Base-by-base conservation (phyloP, 2,888 invertebrate genomes). In the Lagria hirta region DNA sequence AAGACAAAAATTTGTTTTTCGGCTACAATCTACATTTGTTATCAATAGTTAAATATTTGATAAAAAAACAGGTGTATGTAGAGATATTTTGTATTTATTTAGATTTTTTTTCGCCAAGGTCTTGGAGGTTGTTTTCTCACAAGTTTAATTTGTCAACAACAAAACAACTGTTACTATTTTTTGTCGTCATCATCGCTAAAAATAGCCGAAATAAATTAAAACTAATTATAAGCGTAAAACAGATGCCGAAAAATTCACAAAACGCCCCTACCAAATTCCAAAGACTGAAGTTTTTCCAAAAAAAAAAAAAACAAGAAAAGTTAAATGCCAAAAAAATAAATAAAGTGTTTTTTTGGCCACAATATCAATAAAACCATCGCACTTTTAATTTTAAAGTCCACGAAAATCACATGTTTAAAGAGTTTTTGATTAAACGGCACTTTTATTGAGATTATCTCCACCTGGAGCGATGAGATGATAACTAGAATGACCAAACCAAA, bases 221-320 rank as follows among this genome's bases (percentile, higher is more conserved):
- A n/a, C 10, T 26, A 26, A 26, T 26, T 4, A 26, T 11, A 12
- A 4, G 11, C n/a, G 2, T 27, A 27, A 27, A 27, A 27, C 13
- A 8, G 10, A 34, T 33, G 7, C 24, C 10, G 30, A 15, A 27
- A 46, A 37, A 47, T 36, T 22, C 21, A 38, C 32, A 44, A 44
- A 46, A 52, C 63, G 62, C 68, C n/a, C n/a, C 64, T 68, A 68
- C 68, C 66, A 58, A 65, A 65, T 63, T 66, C 64, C 62, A 57
- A 61, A 60, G 63, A 65, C 56, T 24, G 36, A 44, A 42, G 27
- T 43, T 47, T 42, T 40, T 35, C 20, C 29, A 41, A 41, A 22
- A 20, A 18, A 47, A 42, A 41, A 28, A 29, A 33, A 13, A 32
- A 33, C 47, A 34, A 34, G 4, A 28, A 6, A 26, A 36, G 29